These are phyloP conservation scores for Gastrophysa polygoni DNA, from an alignment of 2,888 invertebrate genomes.

Conservation along the genomic window DNA sequence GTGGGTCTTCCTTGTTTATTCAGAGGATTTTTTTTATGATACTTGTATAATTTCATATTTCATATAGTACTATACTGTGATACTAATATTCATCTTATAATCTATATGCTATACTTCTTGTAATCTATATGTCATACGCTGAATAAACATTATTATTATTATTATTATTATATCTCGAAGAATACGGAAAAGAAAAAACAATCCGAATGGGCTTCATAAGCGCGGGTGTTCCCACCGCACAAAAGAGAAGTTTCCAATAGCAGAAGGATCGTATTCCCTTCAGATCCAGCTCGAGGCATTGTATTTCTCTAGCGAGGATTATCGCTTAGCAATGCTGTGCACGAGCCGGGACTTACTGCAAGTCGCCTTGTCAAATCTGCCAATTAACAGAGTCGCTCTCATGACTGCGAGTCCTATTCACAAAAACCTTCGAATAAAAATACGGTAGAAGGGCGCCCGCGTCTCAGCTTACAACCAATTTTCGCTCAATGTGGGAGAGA, in stretches of 20 bases:
- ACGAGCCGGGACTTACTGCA: slow-evolving; percentile 45
- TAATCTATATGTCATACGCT: too few species aligned
- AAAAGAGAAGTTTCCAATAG: slow-evolving; percentile 40
- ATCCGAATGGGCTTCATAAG: background rate
- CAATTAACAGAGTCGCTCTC: slow-evolving; percentile 26
- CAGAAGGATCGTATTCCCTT: slow-evolving; percentile 43
- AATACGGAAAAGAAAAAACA: background rate
- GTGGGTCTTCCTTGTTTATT: too few species aligned
- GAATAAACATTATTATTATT: too few species aligned
- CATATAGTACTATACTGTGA: too few species aligned
- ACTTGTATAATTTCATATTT: too few species aligned
- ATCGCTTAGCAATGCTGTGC: slow-evolving; percentile 41
- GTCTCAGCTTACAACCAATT: too few species aligned
- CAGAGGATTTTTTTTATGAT: too few species aligned
- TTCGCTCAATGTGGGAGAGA: too few species aligned
- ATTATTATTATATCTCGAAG: too few species aligned
- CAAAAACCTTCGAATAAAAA: background rate
- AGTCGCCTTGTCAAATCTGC: slow-evolving; percentile 25
- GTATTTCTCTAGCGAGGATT: slow-evolving; percentile 44
- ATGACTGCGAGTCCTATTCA: background rate
- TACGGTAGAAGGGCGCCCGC: background rate
- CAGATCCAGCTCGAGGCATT: slow-evolving; percentile 39
- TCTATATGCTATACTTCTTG: too few species aligned
- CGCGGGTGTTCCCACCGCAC: background rate
- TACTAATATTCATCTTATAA: too few species aligned